Conservation (phyloP, 1,140 invertebrate species). For the Chrysoperla carnea region DNA sequence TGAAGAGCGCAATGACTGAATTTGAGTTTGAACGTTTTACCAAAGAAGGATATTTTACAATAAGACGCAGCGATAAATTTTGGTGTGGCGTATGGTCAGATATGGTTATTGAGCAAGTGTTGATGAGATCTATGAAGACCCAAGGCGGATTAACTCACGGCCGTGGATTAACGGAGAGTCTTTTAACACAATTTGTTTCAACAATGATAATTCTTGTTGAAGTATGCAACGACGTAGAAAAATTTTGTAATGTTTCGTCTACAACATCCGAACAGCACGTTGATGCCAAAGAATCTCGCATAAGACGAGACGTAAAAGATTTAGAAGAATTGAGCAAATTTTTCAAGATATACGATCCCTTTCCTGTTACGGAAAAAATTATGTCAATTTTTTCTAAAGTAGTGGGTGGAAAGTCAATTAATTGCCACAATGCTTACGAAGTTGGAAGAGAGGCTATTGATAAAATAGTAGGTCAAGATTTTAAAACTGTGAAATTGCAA, state of each 20-base stretch:
- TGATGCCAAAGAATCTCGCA: conserved; percentile 8
- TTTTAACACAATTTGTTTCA: conserved; percentile 1
- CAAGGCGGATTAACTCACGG: conserved; percentile 12
- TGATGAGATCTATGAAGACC: conserved; percentile 13
- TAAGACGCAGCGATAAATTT: conserved; percentile 14
- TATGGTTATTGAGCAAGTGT: conserved; percentile 18
- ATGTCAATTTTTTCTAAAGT: conserved; percentile 8
- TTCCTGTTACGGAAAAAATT: conserved; percentile 4
- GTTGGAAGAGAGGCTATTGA: conserved; percentile 6
- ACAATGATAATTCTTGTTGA: neutral
- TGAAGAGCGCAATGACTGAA: neutral
- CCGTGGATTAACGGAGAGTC: conserved; percentile 9
- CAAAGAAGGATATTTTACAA: conserved; percentile 4
- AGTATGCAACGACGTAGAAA: conserved; percentile 9
- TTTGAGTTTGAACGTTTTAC: neutral
- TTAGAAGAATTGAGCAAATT: conserved; percentile 8
- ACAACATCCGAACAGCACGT: conserved; percentile 14
- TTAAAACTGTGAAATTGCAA: conserved; percentile 6
- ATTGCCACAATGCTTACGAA: conserved; percentile 13
- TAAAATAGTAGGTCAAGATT: conserved; percentile 1
- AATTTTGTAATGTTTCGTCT: conserved; percentile 7
- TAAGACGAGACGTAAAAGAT: conserved; percentile 11
- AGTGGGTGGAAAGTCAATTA: conserved; percentile 7
- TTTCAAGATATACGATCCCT: conserved; percentile 10
- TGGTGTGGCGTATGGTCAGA: no score